These are phyloP conservation scores for Eutolmus rufibarbis DNA, from an alignment of 2,888 invertebrate genomes.

Conservation along the genomic window DNA sequence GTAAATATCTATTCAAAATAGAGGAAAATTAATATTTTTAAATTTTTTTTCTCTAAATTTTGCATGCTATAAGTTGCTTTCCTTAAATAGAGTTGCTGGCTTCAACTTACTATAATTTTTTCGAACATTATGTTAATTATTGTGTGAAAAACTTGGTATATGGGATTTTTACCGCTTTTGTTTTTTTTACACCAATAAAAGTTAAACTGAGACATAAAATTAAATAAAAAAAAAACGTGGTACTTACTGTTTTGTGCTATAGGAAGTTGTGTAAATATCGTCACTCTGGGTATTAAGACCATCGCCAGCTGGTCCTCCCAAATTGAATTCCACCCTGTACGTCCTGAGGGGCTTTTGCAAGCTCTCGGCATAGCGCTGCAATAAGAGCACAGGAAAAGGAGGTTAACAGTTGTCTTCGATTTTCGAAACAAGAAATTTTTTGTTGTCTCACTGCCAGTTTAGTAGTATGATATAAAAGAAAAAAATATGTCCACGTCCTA, in stretches of 20 bases:
- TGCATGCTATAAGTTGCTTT: no score
- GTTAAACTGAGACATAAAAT: not conserved
- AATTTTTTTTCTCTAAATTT: no score
- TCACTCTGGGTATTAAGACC: conserved; percentile 56
- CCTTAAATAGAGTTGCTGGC: no score
- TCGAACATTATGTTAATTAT: not conserved
- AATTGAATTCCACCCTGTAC: conserved; percentile 61
- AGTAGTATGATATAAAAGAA: not conserved
- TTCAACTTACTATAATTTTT: not conserved
- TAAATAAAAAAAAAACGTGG: not conserved
- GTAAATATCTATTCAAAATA: no score
- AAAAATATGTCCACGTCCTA: conserved; percentile 58
- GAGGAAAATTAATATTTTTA: no score
- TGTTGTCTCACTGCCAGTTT: not conserved
- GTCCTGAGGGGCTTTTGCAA: conserved; percentile 62
- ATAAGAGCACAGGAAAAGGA: conserved; percentile 41
- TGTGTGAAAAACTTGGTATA: not conserved
- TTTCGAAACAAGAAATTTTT: not conserved
- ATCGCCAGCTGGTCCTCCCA: conserved; percentile 54
- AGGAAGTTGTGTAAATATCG: conserved; percentile 60
- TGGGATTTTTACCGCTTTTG: not conserved
- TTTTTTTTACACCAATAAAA: not conserved
- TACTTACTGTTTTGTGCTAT: conserved; percentile 63
- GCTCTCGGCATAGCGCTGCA: conserved; percentile 63
- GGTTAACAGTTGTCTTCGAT: conserved; percentile 32